These are phyloP conservation scores for Maconellicoccus hirsutus DNA, from an alignment of 1,140 invertebrate species.

Conservation along the genomic window DNA sequence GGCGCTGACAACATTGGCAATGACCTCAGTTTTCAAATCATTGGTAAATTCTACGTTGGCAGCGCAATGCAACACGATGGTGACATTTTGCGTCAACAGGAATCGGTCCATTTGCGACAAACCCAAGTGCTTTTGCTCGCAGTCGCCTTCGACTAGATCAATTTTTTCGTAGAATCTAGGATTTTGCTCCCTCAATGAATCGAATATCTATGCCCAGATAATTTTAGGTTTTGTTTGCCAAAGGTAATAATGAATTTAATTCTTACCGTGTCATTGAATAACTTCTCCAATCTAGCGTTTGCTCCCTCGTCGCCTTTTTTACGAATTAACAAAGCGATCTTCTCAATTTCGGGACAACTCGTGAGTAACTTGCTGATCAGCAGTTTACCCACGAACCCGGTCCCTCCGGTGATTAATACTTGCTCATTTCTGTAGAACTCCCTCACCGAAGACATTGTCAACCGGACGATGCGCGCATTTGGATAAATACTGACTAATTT, in stretches of 20 bases:
- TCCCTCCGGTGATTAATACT: slow-evolving; percentile 59
- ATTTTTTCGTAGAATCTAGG: slow-evolving; percentile 36
- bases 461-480: no score
- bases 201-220: slow-evolving; percentile 30
- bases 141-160: slow-evolving; percentile 36
- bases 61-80: slow-evolving; percentile 63
- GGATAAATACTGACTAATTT: no score
- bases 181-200: slow-evolving; percentile 31
- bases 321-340: slow-evolving; percentile 42
- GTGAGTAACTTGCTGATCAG: slow-evolving; percentile 50
- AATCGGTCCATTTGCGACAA: slow-evolving; percentile 29
- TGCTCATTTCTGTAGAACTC: slow-evolving; percentile 49
- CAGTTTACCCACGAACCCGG: slow-evolving; percentile 48
- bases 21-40: slow-evolving; percentile 50
- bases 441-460: slow-evolving; percentile 24
- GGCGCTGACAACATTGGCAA: slow-evolving; percentile 48
- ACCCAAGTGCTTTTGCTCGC: slow-evolving; percentile 31
- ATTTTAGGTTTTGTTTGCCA: background rate
- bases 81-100: slow-evolving; percentile 25
- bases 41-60: slow-evolving; percentile 81
- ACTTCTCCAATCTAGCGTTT: slow-evolving; percentile 29
- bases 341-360: slow-evolving; percentile 39
- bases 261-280: slow-evolving; percentile 30
- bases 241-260: background rate
- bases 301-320: slow-evolving; percentile 37